Evolutionary conservation across 2,797 vertebrate species (phyloP).

Genomic region (Cottoperca gobio): DNA sequence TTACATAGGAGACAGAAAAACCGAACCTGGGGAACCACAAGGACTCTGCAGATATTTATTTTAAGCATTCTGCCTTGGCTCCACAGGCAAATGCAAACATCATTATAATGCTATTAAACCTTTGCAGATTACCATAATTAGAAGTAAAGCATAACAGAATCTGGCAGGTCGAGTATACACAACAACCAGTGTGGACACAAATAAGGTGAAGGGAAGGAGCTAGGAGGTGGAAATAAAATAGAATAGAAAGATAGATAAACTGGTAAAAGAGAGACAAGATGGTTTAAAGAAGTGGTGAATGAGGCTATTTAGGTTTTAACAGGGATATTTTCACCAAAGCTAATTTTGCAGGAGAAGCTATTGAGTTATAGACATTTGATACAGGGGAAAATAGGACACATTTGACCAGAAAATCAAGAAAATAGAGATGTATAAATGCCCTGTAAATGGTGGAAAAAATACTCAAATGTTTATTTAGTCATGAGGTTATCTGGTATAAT

Average conservation of each 20-base stretch:
- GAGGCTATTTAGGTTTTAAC: conserved; percentile 11
- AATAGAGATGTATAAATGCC: conserved; percentile 4
- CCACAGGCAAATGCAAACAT: conserved; percentile 42
- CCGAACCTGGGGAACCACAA: conserved; percentile 14
- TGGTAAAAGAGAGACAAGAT: neutral
- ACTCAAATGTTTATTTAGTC: conserved; percentile 15
- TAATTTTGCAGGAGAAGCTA: conserved; percentile 17
- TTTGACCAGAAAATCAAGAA: neutral
- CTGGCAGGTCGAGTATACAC: conserved; percentile 5
- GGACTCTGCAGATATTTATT: conserved; percentile 42
- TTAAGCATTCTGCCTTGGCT: conserved; percentile 44
- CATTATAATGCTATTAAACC: conserved; percentile 58
- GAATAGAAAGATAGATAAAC: neutral
- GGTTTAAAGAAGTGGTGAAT: neutral
- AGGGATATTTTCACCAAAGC: conserved; percentile 16
- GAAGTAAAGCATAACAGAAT: conserved; percentile 44
- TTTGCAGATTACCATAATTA: conserved; percentile 53
- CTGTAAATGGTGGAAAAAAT: conserved; percentile 10
- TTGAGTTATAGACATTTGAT: conserved; percentile 16
- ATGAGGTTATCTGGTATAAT: conserved; percentile 33
- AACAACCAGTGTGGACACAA: conserved; percentile 34
- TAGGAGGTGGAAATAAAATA: conserved; percentile 31
- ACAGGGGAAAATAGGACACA: conserved; percentile 38
- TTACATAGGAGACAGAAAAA: conserved; percentile 19
- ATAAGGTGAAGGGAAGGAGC: conserved; percentile 17